phyloP scores from a whole-genome alignment of 2,888 invertebrate species.

The Cecidostiba fungosa region DNA sequence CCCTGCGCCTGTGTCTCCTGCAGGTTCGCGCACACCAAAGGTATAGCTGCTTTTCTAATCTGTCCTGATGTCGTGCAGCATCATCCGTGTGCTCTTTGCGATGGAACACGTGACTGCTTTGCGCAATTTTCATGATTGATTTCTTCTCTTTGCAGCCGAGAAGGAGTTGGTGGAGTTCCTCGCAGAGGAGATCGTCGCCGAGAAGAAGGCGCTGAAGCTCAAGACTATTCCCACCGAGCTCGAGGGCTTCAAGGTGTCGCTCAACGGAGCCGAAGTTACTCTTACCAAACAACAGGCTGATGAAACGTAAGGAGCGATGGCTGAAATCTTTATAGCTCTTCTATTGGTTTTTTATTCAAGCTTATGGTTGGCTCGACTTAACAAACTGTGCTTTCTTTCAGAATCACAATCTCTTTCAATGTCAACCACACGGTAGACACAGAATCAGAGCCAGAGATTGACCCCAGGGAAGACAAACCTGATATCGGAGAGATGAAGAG shows the following conservation, averaged over 20 bases:
- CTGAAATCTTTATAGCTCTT: not conserved
- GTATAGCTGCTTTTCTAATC: slow-evolving; percentile 76
- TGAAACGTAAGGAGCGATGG: slow-evolving; percentile 84
- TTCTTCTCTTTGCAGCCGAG: slow-evolving; percentile 84
- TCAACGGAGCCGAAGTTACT: slow-evolving; percentile 92
- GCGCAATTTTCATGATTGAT: not conserved
- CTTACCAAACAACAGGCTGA: slow-evolving; percentile 87
- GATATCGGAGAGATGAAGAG: slow-evolving; percentile 93
- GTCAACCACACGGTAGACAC: slow-evolving; percentile 97
- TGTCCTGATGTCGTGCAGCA: too few species aligned
- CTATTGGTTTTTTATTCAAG: not conserved
- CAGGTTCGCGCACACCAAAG: slow-evolving; percentile 86
- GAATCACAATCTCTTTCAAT: slow-evolving; percentile 91
- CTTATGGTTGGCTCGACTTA: not conserved
- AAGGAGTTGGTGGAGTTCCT: slow-evolving; percentile 94
- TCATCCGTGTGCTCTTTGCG: not conserved
- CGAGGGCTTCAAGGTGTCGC: slow-evolving; percentile 90
- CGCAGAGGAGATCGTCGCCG: slow-evolving; percentile 95
- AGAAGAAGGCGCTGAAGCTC: slow-evolving; percentile 90
- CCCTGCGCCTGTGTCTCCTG: slow-evolving; percentile 87
- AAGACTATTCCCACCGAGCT: slow-evolving; percentile 88
- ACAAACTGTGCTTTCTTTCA: slow-evolving; percentile 75
- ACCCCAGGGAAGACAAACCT: slow-evolving; percentile 85
- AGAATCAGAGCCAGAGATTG: slow-evolving; percentile 85
- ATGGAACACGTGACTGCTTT: not conserved